These are phyloP conservation scores for Hemistola chrysoprasaria DNA, from an alignment of 2,888 invertebrate species.

Conservation along the genomic window DNA sequence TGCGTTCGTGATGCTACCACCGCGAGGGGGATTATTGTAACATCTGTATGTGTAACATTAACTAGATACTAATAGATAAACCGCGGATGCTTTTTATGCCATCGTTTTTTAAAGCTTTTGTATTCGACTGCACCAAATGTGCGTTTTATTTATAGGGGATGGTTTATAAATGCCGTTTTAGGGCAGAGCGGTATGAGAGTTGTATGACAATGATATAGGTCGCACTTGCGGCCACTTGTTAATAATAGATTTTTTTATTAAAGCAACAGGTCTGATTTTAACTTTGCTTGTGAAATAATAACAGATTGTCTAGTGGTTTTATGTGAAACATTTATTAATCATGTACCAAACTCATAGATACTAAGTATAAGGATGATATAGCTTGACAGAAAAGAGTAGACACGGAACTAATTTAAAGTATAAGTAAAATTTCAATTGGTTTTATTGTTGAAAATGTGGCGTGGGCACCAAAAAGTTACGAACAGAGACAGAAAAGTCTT, in stretches of 20 bases:
- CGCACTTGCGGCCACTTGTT: slow-evolving; percentile 76
- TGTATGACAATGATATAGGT: slow-evolving; percentile 58
- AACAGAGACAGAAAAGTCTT: no score
- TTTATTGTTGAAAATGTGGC: no score
- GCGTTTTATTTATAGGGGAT: slow-evolving; percentile 69
- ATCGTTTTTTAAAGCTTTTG: slow-evolving; percentile 73
- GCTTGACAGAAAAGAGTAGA: no score
- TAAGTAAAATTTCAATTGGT: no score
- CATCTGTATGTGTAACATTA: slow-evolving; percentile 76
- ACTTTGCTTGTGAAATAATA: not conserved
- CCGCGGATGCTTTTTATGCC: slow-evolving; percentile 79
- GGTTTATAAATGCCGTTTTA: slow-evolving; percentile 40
- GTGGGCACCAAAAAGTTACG: no score
- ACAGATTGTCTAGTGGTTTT: slow-evolving; percentile 10
- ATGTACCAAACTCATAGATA: no score
- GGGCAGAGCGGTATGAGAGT: slow-evolving; percentile 41
- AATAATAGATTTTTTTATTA: slow-evolving; percentile 65
- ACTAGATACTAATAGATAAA: slow-evolving; percentile 81
- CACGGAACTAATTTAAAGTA: no score
- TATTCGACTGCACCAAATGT: slow-evolving; percentile 71
- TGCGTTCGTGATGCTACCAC: slow-evolving; percentile 38
- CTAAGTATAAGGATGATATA: no score
- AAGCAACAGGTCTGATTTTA: slow-evolving; percentile 49
- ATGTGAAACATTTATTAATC: not conserved
- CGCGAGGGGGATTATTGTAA: slow-evolving; percentile 57